phyloP scores from a whole-genome alignment of 2,113 vertebrate species.

The Castor canadensis region DNA sequence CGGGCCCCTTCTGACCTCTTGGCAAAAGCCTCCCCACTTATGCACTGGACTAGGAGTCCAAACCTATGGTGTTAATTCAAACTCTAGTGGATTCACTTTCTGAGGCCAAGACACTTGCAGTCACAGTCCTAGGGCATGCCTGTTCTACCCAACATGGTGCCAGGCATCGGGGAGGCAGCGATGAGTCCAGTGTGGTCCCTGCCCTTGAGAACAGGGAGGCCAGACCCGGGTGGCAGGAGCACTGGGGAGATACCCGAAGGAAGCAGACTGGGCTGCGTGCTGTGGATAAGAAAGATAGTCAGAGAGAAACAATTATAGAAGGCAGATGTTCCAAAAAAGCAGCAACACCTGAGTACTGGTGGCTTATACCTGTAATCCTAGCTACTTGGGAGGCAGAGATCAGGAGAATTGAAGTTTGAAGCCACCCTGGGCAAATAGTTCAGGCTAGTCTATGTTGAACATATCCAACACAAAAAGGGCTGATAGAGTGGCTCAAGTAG shows the following conservation, averaged over 20 bases:
- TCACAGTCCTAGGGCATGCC: fast-evolving
- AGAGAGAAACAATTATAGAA: neutral
- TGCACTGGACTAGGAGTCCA: neutral
- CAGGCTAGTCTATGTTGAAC: too few species aligned
- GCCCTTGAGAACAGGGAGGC: too few species aligned
- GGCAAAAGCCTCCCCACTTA: neutral
- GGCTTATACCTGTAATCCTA: too few species aligned
- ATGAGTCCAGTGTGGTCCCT: neutral
- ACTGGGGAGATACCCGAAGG: neutral
- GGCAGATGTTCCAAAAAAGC: constrained; percentile 26
- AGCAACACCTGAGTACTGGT: too few species aligned
- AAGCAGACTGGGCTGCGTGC: neutral
- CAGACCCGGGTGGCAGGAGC: neutral
- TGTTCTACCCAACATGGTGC: fast-evolving
- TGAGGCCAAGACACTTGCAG: neutral
- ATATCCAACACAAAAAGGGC: too few species aligned
- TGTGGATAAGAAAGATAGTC: neutral
- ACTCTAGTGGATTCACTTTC: neutral
- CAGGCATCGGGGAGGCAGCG: neutral
- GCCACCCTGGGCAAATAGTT: too few species aligned
- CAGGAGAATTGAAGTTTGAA: too few species aligned
- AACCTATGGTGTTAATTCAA: neutral
- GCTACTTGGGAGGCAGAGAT: too few species aligned
- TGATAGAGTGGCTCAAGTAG: too few species aligned
- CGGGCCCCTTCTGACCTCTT: neutral